Percentiles rank a stretch among this genome's conserved stretches.
Evolutionary conservation across 2,113 vertebrate species (phyloP).

Genomic region (Collichthys lucidus): DNA sequence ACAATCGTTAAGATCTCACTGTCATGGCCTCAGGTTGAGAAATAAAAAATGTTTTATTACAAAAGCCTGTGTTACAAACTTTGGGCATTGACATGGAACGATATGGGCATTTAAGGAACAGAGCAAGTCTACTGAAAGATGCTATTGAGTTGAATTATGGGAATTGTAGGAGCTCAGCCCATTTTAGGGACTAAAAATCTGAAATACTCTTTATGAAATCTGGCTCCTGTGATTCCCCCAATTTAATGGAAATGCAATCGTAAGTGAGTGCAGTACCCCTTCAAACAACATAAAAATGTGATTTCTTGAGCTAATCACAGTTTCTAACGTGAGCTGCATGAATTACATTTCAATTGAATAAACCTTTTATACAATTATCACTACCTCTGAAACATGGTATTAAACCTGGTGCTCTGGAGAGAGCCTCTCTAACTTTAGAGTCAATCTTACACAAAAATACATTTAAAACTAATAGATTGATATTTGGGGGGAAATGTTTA

Average conservation of each 20-base stretch:
- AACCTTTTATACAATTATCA: background rate
- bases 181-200: background rate
- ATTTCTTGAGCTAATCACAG: background rate
- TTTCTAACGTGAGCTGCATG: background rate
- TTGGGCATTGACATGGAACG: background rate
- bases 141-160: too few relatives aligned
- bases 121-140: background rate
- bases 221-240: background rate
- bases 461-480: background rate
- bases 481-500: background rate
- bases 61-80: background rate
- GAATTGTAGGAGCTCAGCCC: background rate
- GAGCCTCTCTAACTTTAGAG: background rate
- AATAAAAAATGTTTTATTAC: background rate
- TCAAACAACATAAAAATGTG: background rate
- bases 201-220: background rate
- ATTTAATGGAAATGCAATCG: background rate
- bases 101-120: background rate
- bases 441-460: background rate
- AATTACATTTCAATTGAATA: background rate
- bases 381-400: constrained; percentile 8
- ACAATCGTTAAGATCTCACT: background rate
- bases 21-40: background rate
- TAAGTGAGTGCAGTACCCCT: too few relatives aligned
- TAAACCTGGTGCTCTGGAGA: too few relatives aligned